phyloP scores from a whole-genome alignment of 2,888 invertebrate genomes.

The Capitulum mitella region DNA sequence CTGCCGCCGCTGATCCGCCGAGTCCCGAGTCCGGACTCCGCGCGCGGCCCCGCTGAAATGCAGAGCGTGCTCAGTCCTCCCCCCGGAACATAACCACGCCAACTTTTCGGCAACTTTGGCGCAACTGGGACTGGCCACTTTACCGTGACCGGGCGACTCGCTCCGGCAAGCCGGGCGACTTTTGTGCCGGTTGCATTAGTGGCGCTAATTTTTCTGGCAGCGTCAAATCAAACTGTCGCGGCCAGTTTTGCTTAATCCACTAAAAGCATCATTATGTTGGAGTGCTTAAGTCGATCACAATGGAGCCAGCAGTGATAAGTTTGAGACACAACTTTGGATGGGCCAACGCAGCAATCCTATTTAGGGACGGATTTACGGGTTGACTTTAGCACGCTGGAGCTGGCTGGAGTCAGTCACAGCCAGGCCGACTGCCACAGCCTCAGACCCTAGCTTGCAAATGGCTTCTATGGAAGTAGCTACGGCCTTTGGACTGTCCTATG shows the following conservation, averaged over 20 bases:
- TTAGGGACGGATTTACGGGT: not conserved
- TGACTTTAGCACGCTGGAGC: not conserved
- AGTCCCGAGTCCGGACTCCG: too few species aligned
- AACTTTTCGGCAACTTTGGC: not conserved
- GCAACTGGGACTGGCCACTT: not conserved
- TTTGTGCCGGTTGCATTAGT: conserved; percentile 15
- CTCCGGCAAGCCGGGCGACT: not conserved
- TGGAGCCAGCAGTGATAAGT: not conserved
- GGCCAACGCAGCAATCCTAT: not conserved
- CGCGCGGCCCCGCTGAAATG: too few species aligned
- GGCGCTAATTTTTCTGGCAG: conserved; percentile 16
- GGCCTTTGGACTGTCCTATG: too few species aligned
- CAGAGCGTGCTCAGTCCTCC: too few species aligned
- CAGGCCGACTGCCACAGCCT: too few species aligned
- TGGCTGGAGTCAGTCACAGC: not conserved
- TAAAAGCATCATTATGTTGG: conserved; percentile 22
- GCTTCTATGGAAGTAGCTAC: too few species aligned
- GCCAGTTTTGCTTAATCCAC: conserved; percentile 23
- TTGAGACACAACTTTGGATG: conserved; percentile 6
- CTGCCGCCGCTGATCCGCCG: too few species aligned
- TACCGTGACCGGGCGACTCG: not conserved
- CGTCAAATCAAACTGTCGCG: conserved; percentile 7
- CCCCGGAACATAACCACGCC: not conserved
- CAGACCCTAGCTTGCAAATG: too few species aligned
- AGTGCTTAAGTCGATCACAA: conserved; percentile 6